Conservation (phyloP, 2,888 invertebrate genomes). For the Melanotus villosus region DNA sequence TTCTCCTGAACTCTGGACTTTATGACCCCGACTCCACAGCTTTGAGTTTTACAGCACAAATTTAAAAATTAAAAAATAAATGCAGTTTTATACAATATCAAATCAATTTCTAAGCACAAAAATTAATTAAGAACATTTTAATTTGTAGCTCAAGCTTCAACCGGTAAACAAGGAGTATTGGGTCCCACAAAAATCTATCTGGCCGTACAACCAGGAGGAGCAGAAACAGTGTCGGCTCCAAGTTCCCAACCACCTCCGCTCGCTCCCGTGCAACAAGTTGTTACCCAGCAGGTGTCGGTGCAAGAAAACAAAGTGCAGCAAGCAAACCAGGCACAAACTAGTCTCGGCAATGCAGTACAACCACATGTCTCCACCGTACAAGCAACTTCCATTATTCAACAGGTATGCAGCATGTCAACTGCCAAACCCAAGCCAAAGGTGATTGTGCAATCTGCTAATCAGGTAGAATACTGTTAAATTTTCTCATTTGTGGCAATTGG, state of each 20-base stretch:
- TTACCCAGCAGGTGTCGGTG: conserved; percentile 17
- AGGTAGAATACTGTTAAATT: conserved; percentile 49
- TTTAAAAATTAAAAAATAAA: too few species aligned
- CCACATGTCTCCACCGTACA: conserved; percentile 8
- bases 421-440: conserved; percentile 60
- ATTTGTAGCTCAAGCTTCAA: conserved; percentile 84
- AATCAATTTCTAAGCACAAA: too few species aligned
- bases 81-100: too few species aligned
- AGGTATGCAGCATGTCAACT: conserved; percentile 64
- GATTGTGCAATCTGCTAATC: conserved; percentile 61
- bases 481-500: background rate
- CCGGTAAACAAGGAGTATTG: conserved; percentile 87
- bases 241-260: conserved; percentile 70
- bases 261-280: conserved; percentile 68
- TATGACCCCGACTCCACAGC: too few species aligned
- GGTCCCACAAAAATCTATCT: conserved; percentile 90
- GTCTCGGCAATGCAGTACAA: conserved; percentile 8
- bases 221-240: conserved; percentile 59
- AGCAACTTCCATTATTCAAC: conserved; percentile 53
- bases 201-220: conserved; percentile 83
- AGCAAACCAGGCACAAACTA: conserved; percentile 8
- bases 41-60: too few species aligned
- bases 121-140: too few species aligned
- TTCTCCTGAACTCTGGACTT: too few species aligned
- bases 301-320: conserved; percentile 26